phyloP scores from a whole-genome alignment of 2,797 vertebrate species.

The Poeciliopsis turneri region DNA sequence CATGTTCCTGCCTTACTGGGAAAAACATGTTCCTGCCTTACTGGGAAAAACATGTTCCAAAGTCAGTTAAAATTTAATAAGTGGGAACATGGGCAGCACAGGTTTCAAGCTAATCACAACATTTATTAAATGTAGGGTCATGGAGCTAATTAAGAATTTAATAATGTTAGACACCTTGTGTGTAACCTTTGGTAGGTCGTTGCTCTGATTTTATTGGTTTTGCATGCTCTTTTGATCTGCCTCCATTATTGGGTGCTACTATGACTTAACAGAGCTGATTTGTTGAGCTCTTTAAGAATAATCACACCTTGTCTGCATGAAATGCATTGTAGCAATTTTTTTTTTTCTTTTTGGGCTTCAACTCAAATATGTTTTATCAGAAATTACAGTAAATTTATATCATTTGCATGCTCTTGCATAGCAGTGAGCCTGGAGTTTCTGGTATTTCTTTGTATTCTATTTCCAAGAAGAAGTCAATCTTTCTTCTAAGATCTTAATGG shows the following conservation, averaged over 20 bases:
- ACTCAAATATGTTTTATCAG: not conserved
- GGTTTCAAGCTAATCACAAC: conserved; percentile 11
- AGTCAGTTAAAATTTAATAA: not conserved
- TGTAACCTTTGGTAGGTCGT: conserved; percentile 3
- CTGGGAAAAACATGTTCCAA: not conserved
- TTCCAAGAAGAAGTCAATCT: not conserved
- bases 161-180: conserved; percentile 19
- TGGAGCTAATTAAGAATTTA: conserved; percentile 22
- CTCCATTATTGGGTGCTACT: conserved; percentile 6
- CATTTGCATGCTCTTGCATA: not conserved
- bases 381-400: not conserved
- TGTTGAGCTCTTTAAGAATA: not conserved
- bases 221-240: conserved; percentile 1
- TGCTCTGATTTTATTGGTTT: conserved; percentile 13
- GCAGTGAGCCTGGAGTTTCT: not conserved
- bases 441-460: not conserved
- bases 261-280: conserved; percentile 8
- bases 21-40: not conserved
- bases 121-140: conserved; percentile 9
- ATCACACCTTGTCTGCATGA: not conserved
- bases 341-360: not conserved
- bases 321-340: not conserved
- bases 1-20: not conserved
- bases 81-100: not conserved
- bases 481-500: not conserved